These are phyloP conservation scores for Phanerotoma sp. DNA, from an alignment of 2,888 invertebrate genomes.

Conservation along the genomic window DNA sequence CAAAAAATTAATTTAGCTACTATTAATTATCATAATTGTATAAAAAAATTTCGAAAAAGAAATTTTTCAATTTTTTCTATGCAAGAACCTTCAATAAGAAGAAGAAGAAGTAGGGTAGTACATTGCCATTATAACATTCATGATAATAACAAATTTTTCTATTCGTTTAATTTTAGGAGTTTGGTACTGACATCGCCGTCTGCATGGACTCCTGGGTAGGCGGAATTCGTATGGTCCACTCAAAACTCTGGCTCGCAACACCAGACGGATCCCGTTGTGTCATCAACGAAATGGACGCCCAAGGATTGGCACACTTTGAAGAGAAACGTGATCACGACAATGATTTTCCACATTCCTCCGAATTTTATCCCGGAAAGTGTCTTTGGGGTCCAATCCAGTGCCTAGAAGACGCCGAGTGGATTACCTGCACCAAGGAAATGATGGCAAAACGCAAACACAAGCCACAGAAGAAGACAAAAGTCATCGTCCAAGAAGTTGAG, in stretches of 20 bases:
- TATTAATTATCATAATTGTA: no score
- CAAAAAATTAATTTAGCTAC: no score
- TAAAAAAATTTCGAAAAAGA: no score
- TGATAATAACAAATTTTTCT: slow-evolving; percentile 21
- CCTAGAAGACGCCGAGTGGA: slow-evolving; percentile 79
- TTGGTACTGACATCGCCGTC: slow-evolving; percentile 80
- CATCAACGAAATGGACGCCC: slow-evolving; percentile 69
- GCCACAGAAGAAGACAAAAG: slow-evolving; percentile 56
- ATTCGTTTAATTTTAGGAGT: slow-evolving; percentile 61
- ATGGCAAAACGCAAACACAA: slow-evolving; percentile 59
- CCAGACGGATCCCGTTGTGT: slow-evolving; percentile 68
- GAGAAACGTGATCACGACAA: slow-evolving; percentile 67
- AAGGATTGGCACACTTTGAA: slow-evolving; percentile 71
- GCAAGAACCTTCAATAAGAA: no score
- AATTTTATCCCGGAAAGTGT: slow-evolving; percentile 73
- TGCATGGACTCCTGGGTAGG: slow-evolving; percentile 90
- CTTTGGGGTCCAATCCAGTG: slow-evolving; percentile 73
- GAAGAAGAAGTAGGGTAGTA: no score
- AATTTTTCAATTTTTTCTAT: no score
- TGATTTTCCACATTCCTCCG: slow-evolving; percentile 61
- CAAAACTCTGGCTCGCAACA: slow-evolving; percentile 68
- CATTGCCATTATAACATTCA: no score
- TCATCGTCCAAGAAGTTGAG: slow-evolving; percentile 80
- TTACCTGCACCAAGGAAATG: slow-evolving; percentile 75
- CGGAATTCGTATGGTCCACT: slow-evolving; percentile 72